Conservation (phyloP, 2,113 vertebrate genomes). For the Baryphthengus martii region DNA sequence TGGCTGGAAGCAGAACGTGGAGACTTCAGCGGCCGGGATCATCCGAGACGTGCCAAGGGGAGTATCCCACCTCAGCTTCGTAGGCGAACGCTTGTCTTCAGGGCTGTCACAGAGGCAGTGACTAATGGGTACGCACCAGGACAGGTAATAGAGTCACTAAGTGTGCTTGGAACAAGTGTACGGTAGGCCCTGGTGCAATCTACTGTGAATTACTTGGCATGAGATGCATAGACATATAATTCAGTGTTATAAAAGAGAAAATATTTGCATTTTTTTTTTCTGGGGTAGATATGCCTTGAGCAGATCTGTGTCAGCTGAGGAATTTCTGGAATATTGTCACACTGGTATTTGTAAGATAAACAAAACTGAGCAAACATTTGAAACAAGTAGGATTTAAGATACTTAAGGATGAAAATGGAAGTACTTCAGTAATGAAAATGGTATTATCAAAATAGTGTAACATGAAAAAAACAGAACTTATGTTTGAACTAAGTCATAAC, state of each 20-base stretch:
- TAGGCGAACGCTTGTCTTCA: neutral
- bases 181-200: neutral
- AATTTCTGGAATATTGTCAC: neutral
- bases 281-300: neutral
- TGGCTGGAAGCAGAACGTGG: neutral
- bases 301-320: neutral
- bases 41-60: neutral
- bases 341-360: neutral
- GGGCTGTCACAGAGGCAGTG: rapidly evolving
- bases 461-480: neutral
- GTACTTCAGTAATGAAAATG: neutral
- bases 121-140: rapidly evolving
- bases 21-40: neutral
- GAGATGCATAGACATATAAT: neutral
- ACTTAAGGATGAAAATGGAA: neutral
- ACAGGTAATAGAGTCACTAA: neutral
- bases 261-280: neutral
- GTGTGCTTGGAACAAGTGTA: neutral
- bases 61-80: neutral
- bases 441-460: neutral
- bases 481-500: neutral
- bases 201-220: neutral
- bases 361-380: neutral
- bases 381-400: neutral
- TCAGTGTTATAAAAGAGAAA: neutral